A percentile compares a stretch with the other conserved stretches of the same genome.
Conservation (phyloP, 1,140 invertebrate species). For the Apocrypta bakeri region DNA sequence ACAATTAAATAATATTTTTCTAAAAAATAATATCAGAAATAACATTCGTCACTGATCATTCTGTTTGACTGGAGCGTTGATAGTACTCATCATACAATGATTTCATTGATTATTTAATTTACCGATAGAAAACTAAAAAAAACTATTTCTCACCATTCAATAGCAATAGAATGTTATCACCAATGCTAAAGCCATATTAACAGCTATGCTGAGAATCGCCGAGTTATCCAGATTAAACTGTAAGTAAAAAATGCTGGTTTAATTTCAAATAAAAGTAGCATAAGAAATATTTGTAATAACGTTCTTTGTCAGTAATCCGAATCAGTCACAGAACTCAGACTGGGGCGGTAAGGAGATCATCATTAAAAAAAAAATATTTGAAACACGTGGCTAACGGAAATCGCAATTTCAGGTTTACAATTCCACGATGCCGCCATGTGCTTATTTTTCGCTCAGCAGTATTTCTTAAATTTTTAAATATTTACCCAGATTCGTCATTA, state of each 20-base stretch:
- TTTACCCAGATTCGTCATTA: background rate
- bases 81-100: slow-evolving; percentile 56
- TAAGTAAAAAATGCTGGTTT: slow-evolving; percentile 28
- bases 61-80: slow-evolving; percentile 61
- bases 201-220: background rate
- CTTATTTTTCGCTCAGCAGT: no score
- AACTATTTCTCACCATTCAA: background rate
- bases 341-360: slow-evolving; percentile 62
- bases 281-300: background rate
- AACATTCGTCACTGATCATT: slow-evolving; percentile 58
- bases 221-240: background rate
- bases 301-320: slow-evolving; percentile 51
- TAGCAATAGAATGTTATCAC: no score
- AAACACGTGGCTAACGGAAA: no score
- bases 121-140: background rate
- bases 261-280: background rate
- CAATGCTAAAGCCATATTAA: background rate
- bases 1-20: background rate
- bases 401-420: no score
- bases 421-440: background rate
- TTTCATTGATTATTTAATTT: background rate
- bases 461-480: background rate
- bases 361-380: slow-evolving; percentile 56
- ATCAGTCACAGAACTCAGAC: slow-evolving; percentile 64
- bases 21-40: slow-evolving; percentile 8